phyloP scores from a whole-genome alignment of 2,888 invertebrate genomes.

The Pemphredon lugubris region DNA sequence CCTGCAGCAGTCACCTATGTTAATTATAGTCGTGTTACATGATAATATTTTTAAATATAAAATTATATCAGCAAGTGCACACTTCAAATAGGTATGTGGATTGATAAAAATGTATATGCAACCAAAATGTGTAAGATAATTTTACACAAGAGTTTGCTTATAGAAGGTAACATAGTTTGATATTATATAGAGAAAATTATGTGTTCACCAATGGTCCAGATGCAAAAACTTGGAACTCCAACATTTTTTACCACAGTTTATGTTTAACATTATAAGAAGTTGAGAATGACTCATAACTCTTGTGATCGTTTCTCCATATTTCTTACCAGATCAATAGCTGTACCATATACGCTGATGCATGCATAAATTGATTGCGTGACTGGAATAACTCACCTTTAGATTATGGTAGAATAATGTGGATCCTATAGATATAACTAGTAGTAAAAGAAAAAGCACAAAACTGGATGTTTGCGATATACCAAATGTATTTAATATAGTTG shows the following conservation, averaged over 20 bases:
- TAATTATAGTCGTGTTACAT: conserved; percentile 12
- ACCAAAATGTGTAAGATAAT: too few species aligned
- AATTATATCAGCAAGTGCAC: not conserved
- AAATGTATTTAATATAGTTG: conserved; percentile 87
- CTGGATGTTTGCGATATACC: conserved; percentile 89
- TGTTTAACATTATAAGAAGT: conserved; percentile 45
- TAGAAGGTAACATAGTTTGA: too few species aligned
- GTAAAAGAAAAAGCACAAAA: conserved; percentile 90
- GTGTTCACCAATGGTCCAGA: not conserved
- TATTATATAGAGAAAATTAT: too few species aligned
- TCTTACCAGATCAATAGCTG: not conserved
- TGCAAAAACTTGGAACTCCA: conserved; percentile 21
- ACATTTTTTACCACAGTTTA: conserved; percentile 34
- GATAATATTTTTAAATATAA: conserved; percentile 1
- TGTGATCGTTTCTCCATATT: not conserved
- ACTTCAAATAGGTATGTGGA: not conserved
- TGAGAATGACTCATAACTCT: conserved; percentile 2
- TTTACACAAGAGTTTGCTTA: too few species aligned
- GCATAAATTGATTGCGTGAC: too few species aligned
- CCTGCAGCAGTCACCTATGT: conserved; percentile 89
- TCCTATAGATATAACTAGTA: conserved; percentile 86
- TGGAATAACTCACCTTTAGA: conserved; percentile 86
- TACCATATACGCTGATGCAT: too few species aligned
- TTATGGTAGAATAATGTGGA: conserved; percentile 92
- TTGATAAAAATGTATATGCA: too few species aligned